Evolutionary conservation across 2,113 vertebrate species (phyloP).

Genomic region (Desmodus rotundus): DNA sequence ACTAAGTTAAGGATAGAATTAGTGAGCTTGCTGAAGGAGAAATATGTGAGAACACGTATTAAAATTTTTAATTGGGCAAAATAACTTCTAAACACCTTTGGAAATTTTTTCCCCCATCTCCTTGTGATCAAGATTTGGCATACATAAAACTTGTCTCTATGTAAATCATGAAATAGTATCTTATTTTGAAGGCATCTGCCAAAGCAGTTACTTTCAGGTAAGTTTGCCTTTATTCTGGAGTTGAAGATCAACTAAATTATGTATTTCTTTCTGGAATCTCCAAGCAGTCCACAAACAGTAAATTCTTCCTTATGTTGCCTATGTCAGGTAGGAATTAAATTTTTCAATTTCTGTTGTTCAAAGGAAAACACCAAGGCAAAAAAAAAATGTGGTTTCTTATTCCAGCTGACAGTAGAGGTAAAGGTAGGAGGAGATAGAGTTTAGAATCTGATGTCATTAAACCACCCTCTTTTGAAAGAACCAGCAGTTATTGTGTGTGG

Average conservation of each 20-base stretch:
- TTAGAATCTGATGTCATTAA: background rate
- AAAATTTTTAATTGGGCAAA: slow-evolving; percentile 19
- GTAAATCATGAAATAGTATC: background rate
- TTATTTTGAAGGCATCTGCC: slow-evolving; percentile 39
- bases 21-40: background rate
- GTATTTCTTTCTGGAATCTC: slow-evolving; percentile 46
- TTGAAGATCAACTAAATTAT: slow-evolving; percentile 50
- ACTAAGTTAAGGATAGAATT: background rate
- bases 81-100: background rate
- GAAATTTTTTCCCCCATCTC: background rate
- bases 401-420: background rate
- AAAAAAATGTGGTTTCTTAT: background rate
- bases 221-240: slow-evolving; percentile 55
- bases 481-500: background rate
- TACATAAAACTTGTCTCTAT: background rate
- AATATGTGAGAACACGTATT: background rate
- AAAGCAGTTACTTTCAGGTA: slow-evolving; percentile 40
- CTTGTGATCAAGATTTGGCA: background rate
- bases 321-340: slow-evolving; percentile 49
- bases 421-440: background rate
- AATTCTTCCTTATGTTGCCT: slow-evolving; percentile 56
- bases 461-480: slow-evolving; percentile 2
- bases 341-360: slow-evolving; percentile 48
- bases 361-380: background rate
- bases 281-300: slow-evolving; percentile 46